phyloP scores from a whole-genome alignment of 2,113 vertebrate genomes.

The Procavia capensis region DNA sequence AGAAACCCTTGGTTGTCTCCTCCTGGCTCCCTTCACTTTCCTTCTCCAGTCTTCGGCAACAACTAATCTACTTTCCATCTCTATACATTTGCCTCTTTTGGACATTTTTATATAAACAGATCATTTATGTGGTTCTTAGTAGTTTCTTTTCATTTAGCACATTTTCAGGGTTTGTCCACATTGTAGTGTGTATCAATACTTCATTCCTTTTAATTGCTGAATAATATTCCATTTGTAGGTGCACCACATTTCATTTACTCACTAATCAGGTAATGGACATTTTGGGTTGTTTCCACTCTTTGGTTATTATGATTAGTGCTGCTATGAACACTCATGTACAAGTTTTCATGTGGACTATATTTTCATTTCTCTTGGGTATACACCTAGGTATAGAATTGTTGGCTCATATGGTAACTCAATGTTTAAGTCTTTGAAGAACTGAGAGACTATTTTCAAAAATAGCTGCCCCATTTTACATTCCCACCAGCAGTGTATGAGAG shows the following conservation, averaged over 20 bases:
- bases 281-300: background rate
- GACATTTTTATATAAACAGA: background rate
- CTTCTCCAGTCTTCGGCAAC: background rate
- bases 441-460: conserved; percentile 8
- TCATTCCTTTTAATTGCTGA: background rate
- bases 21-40: background rate
- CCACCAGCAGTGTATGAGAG: background rate
- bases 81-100: background rate
- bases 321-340: background rate
- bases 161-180: background rate
- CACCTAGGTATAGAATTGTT: background rate
- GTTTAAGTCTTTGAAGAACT: background rate
- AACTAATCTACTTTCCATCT: background rate
- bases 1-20: background rate
- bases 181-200: background rate
- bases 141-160: conserved; percentile 6
- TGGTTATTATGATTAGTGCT: background rate
- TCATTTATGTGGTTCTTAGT: background rate
- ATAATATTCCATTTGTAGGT: background rate
- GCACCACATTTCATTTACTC: conserved; percentile 16
- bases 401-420: background rate
- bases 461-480: background rate
- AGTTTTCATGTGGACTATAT: background rate
- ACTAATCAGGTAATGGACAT: background rate
- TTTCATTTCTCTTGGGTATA: background rate